phyloP scores from a whole-genome alignment of 2,797 vertebrate genomes.

The Chelon auratus region DNA sequence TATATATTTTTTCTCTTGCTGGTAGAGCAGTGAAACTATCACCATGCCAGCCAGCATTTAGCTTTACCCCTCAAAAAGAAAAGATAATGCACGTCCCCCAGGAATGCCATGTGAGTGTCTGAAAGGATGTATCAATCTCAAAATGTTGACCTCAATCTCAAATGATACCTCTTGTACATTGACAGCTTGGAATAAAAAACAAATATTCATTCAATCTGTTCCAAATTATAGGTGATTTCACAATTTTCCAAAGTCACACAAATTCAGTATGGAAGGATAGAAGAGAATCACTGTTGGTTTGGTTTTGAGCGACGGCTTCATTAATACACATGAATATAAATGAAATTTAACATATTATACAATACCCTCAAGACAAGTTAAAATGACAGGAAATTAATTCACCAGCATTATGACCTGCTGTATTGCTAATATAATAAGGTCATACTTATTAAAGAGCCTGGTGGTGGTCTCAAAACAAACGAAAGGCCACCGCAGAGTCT shows the following conservation, averaged over 20 bases:
- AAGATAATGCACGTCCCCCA: background rate
- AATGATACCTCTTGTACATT: too few relatives aligned
- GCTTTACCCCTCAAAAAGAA: background rate
- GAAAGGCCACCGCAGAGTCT: background rate
- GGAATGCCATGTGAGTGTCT: too few relatives aligned
- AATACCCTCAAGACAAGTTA: background rate
- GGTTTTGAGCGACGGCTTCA: background rate
- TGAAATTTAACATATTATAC: background rate
- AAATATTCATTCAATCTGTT: background rate
- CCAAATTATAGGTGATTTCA: background rate
- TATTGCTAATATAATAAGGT: background rate
- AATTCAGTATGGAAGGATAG: too few relatives aligned
- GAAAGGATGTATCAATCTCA: too few relatives aligned
- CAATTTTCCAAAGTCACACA: too few relatives aligned
- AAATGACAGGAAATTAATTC: background rate
- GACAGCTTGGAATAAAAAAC: too few relatives aligned
- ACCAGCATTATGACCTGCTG: background rate
- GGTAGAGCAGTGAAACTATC: background rate
- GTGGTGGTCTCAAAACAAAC: background rate
- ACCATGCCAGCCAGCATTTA: background rate
- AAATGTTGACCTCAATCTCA: too few relatives aligned
- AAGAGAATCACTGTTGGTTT: background rate
- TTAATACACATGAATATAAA: background rate
- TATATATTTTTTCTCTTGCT: background rate
- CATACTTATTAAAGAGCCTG: background rate